Base-by-base conservation (phyloP, 35 echinoderm and acorn worm genomes). In the Heliocidaris tuberculata region DNA sequence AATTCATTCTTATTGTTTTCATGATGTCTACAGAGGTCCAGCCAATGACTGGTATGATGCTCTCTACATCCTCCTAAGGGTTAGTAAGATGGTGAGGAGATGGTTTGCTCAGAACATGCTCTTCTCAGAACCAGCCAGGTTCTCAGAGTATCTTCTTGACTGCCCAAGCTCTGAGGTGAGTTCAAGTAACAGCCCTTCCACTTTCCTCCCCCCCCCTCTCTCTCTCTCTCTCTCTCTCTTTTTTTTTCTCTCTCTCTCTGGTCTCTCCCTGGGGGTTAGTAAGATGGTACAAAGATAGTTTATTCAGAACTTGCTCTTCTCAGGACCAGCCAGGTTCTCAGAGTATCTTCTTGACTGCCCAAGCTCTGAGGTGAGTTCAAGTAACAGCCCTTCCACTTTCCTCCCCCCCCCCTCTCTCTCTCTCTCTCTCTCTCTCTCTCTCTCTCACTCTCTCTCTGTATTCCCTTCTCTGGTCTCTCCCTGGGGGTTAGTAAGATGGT, bases 21-120 rank as follows among this genome's bases (percentile, higher is more conserved):
- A 10, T 61, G 61, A 60, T 88, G 48, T 19, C 86, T 94, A 48
- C 94, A 97, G 97, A 93, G 97, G 98, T 32, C 97, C 98, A 31
- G 98, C 98, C 49, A 97, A 96, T 30, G 98, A 99, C 85, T 99
- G 98, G 98, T 99, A 99, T 93, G 98, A 99, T 59, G 96, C 98
- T 85, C 96, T 99, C 86, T 99, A 97, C 85, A 50, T 95, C 32
- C 96, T 99, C 5, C 94, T 99, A 30, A 90, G 96, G 32, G 94
- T 95, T 90, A 97, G 97, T 94, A 96, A 96, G 93, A 96, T 50
- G 31, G 97, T 99, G 13, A 95, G 98, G 10, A 95, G 93, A 60
- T 99, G 98, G 98, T 99, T 99, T 97, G 95, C 98, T 48, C 96
- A 97, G 48, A 96, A 99, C 94, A 97, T 97, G 56, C 98, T 99